These are phyloP conservation scores for Stegodyphus dumicola DNA, from an alignment of 1,140 invertebrate species.

Conservation along the genomic window DNA sequence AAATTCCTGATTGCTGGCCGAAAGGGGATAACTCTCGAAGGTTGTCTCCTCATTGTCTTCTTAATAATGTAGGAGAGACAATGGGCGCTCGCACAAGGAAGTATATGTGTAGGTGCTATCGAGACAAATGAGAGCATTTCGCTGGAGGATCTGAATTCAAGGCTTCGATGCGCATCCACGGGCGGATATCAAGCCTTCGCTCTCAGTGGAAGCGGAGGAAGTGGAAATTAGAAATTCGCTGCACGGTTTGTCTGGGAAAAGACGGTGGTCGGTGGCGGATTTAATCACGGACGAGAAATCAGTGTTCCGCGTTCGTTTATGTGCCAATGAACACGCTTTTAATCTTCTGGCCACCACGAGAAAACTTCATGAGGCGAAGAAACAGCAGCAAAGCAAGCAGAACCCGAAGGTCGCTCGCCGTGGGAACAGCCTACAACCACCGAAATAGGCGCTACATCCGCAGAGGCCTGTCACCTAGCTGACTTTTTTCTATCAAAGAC, in stretches of 20 bases:
- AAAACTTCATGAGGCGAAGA: slow-evolving; percentile 1
- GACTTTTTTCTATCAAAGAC: too few relatives aligned
- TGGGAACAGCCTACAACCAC: background rate
- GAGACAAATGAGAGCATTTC: too few relatives aligned
- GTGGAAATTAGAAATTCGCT: slow-evolving; percentile 16
- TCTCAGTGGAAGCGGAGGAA: background rate
- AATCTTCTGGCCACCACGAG: slow-evolving; percentile 16
- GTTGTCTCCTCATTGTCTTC: too few relatives aligned
- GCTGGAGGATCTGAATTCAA: too few relatives aligned
- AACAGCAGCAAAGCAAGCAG: background rate
- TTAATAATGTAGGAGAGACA: too few relatives aligned
- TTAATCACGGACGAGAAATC: slow-evolving; percentile 20
- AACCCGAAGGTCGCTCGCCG: slow-evolving; percentile 10
- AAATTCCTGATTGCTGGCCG: too few relatives aligned
- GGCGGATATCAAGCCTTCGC: background rate
- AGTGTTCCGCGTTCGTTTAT: slow-evolving; percentile 22
- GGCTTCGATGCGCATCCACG: background rate
- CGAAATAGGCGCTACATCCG: background rate
- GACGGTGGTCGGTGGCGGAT: background rate
- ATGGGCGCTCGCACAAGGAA: too few relatives aligned
- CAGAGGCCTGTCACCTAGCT: background rate
- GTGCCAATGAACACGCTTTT: slow-evolving; percentile 28
- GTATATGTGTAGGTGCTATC: too few relatives aligned
- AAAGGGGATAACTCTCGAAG: too few relatives aligned
- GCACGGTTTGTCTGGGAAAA: slow-evolving; percentile 23